Base-by-base conservation (phyloP, 2,113 vertebrate genomes). In the Mus pahari region DNA sequence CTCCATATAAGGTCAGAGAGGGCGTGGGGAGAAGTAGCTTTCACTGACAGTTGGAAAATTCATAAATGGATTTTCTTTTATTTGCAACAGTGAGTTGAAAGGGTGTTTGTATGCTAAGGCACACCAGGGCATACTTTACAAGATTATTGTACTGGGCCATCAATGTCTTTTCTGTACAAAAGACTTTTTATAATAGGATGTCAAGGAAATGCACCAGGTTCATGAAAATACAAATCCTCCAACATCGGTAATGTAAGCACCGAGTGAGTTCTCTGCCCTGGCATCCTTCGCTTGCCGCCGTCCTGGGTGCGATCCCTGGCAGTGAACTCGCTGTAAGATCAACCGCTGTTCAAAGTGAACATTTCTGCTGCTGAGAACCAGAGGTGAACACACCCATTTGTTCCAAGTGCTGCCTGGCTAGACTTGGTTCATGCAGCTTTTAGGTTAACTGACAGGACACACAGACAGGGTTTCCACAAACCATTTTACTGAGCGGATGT, bases 401-500 rank as follows among this genome's bases (percentile, higher is more conserved):
- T 24, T 97, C 39, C 94, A 94, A 36, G 19, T 60, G 81, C 53
- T 96, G 92, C 73, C 87, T 75, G 28, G 96, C 81, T 71, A 26
- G 60, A 92, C 48, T 26, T 93, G 95, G 97, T 89, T 97, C 93
- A 89, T 78, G 78, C 87, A 96, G 87, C 97, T 58, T 97, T 93
- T 88, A 94, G 94, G 71, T 60, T 97, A 98, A 96, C 64, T 95
- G 96, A 98, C 89, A 96, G 92, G 94, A 84, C 86, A 96, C 87
- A 74, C 48, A 97, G 97, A 97, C 93, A 98, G 86, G 89, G 92
- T 95, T 97, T 97, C 97, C 96, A 36, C 96, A 98, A 97, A 96
- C 0, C 97, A 93, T 98, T 98, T 97, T 98, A 98, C 98, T 97
- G 98, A 98, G 91, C 97, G 97, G 94, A 96, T 70, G 75, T 96